Percentiles rank a stretch among this genome's conserved stretches.
Evolutionary conservation across 2,113 vertebrate species (phyloP).

Genomic region (Rhinolophus ferrumequinum): DNA sequence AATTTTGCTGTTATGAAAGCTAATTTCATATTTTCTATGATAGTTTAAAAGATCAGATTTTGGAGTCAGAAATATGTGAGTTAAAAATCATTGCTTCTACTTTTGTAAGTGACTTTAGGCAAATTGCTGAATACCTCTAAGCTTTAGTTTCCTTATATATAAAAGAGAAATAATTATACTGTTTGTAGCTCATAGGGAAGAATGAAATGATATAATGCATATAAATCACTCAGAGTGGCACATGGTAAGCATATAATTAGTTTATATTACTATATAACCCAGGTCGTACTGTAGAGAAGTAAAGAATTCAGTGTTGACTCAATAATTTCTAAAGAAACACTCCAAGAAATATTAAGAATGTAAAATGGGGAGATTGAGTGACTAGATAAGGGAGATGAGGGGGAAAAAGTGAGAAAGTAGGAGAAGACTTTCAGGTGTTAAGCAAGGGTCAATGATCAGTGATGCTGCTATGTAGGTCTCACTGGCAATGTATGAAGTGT

Average conservation of each 20-base stretch:
- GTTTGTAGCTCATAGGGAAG: not conserved
- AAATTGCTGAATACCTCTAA: not conserved
- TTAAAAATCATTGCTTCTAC: not conserved
- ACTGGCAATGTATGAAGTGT: not conserved
- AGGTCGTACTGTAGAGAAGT: not conserved
- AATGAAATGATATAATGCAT: not conserved
- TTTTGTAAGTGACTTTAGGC: not conserved
- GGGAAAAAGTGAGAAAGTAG: not conserved
- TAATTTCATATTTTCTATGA: not conserved
- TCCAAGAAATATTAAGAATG: not conserved
- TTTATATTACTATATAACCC: not conserved
- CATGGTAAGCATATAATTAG: not conserved
- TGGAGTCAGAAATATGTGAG: not conserved
- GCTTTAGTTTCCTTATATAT: not conserved
- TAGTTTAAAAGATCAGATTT: conserved; percentile 30
- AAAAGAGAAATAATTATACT: not conserved
- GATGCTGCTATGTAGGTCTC: not conserved
- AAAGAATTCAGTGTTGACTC: not conserved
- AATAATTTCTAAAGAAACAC: not conserved
- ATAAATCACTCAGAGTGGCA: not conserved
- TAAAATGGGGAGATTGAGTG: not conserved
- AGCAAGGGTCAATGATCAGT: not conserved
- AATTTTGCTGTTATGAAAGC: conserved; percentile 11
- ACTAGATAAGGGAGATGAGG: not conserved
- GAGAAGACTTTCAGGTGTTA: not conserved